A percentile compares a stretch with the other conserved stretches of the same genome.
These are phyloP conservation scores for Papilio polyxenes DNA, from an alignment of 1,140 invertebrate genomes.

Conservation along the genomic window DNA sequence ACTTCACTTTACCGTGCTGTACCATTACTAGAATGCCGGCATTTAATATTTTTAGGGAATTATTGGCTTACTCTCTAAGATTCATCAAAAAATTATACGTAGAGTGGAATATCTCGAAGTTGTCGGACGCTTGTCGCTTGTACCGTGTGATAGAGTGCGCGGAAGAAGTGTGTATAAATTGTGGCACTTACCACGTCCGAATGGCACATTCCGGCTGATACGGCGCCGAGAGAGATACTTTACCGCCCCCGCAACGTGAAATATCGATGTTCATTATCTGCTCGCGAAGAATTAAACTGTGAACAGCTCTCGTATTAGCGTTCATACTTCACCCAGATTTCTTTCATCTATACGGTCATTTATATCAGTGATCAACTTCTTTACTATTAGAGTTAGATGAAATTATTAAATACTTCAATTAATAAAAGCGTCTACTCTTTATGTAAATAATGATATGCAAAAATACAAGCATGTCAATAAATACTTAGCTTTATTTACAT, in stretches of 20 bases:
- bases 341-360: neutral
- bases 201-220: slow-evolving; percentile 76
- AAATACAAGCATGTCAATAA: neutral
- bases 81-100: neutral
- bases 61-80: neutral
- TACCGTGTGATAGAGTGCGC: slow-evolving; percentile 42
- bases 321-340: neutral
- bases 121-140: slow-evolving; percentile 28
- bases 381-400: neutral
- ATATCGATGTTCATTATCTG: slow-evolving; percentile 63
- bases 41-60: too few species aligned
- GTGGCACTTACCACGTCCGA: slow-evolving; percentile 71
- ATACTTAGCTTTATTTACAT: too few species aligned
- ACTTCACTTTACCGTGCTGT: too few species aligned
- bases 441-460: neutral
- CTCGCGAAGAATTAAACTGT: slow-evolving; percentile 32
- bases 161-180: slow-evolving; percentile 70
- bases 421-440: neutral
- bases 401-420: neutral
- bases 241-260: slow-evolving; percentile 59
- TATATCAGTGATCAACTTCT: neutral
- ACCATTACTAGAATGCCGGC: too few species aligned
- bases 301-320: slow-evolving; percentile 21
- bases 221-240: slow-evolving; percentile 64
- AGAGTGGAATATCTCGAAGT: neutral